phyloP scores from a whole-genome alignment of 2,113 vertebrate species.

The Mormyrus lacerda region DNA sequence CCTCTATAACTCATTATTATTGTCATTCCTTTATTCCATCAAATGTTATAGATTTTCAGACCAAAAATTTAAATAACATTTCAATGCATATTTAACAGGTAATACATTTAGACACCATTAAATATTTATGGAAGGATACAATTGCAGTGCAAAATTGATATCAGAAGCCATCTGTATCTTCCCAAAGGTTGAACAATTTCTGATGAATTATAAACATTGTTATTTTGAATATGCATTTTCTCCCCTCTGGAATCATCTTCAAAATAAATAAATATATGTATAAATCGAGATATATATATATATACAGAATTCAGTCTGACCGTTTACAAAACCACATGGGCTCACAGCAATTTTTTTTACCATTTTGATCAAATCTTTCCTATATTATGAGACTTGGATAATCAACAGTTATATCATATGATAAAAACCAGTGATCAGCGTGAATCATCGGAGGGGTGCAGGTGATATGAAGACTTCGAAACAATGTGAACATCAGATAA shows the following conservation, averaged over 20 bases:
- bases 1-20: neutral
- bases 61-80: constrained; percentile 21
- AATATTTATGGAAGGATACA: constrained; percentile 12
- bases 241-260: neutral
- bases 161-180: neutral
- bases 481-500: neutral
- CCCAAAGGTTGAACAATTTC: neutral
- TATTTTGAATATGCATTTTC: neutral
- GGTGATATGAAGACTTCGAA: neutral
- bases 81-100: constrained; percentile 18
- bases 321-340: neutral
- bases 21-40: constrained; percentile 3
- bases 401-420: neutral
- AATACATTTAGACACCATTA: constrained; percentile 11
- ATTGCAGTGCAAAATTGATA: neutral
- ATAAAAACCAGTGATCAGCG: neutral
- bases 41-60: constrained; percentile 21
- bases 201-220: neutral
- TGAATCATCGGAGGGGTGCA: neutral
- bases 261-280: no score
- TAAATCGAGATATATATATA: no score
- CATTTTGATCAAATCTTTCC: neutral
- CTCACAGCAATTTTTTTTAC: neutral
- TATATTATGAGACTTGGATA: neutral
- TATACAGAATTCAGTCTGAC: neutral